Evolutionary conservation across 2,113 vertebrate species (phyloP).

Genomic region (Festucalex cinctus): DNA sequence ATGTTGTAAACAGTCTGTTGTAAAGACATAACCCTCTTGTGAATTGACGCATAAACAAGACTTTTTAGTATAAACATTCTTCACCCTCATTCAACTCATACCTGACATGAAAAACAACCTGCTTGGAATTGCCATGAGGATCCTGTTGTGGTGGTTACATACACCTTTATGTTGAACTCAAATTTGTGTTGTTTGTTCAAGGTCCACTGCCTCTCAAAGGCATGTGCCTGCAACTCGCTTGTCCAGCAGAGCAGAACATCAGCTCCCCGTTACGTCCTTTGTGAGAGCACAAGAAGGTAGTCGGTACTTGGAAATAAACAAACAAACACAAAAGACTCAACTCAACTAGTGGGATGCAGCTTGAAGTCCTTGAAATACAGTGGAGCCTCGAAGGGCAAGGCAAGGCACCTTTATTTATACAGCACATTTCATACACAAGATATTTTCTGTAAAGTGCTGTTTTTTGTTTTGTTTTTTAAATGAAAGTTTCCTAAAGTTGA

Average conservation of each 20-base stretch:
- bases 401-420: too few relatives aligned
- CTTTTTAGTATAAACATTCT: too few relatives aligned
- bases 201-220: conserved; percentile 58
- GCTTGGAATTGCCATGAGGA: conserved; percentile 32
- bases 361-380: background rate
- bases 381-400: background rate
- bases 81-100: background rate
- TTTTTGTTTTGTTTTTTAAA: too few relatives aligned
- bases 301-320: conserved; percentile 37
- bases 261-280: background rate
- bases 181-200: conserved; percentile 61
- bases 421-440: too few relatives aligned
- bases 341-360: background rate
- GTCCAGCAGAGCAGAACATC: conserved; percentile 59
- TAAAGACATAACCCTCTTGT: background rate
- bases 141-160: conserved; percentile 41
- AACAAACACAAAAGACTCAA: conserved; percentile 1
- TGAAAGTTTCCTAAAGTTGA: too few relatives aligned
- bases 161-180: conserved; percentile 34
- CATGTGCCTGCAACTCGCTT: conserved; percentile 54
- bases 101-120: background rate
- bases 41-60: too few relatives aligned
- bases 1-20: background rate
- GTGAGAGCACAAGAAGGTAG: conserved; percentile 23
- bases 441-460: too few relatives aligned